Evolutionary conservation across 2,797 vertebrate species (phyloP), one percentile per base, ranked within the genome.

Genomic region (Botia almorhae): DNA sequence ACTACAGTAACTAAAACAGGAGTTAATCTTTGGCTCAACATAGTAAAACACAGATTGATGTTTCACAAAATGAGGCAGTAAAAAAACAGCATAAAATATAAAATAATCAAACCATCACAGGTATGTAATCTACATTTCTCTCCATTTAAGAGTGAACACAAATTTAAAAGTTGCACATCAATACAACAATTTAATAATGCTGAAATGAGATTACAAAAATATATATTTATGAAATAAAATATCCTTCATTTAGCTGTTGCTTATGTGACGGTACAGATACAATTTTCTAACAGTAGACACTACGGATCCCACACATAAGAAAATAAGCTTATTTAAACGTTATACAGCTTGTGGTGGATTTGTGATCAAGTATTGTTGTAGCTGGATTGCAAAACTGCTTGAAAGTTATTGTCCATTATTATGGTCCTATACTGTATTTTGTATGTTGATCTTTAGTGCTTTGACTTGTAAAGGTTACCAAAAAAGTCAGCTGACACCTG

Each of bases 1-100:
- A 0, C 2, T 39, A 19, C 13, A 16, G 17, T 69, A 84, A 80
- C 43, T 82, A 69, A 81, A 82, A 69, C 64, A 80, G 53, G 53
- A 65, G 80, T 73, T 72, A n/a, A 72, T 87, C 86, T 87, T 87
- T 87, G 86, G 86, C 84, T 84, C 81, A 81, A 82, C 36, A 50
- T 72, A 56, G 48, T 76, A 70, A 76, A 69, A 76, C 43, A 80
- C 39, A 58, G 5, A 23, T 10, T 29, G 48, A 67, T 61, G 16
- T 12, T 80, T 71, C 65, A 75, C 13, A 8, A 56, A 50, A 64
- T 53, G 39, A 74, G 69, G 50, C 19, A 19, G 46, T 46, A 79
- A 80, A 69, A 81, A n/a, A 21, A 36, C 72, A 68, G 43, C 63
- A 77, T 61, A 33, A 67, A 79, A 46, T 70, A 19, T 26, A 33